These are phyloP conservation scores for Saxicola maurus DNA, from an alignment of 2,797 vertebrate genomes.

Conservation along the genomic window DNA sequence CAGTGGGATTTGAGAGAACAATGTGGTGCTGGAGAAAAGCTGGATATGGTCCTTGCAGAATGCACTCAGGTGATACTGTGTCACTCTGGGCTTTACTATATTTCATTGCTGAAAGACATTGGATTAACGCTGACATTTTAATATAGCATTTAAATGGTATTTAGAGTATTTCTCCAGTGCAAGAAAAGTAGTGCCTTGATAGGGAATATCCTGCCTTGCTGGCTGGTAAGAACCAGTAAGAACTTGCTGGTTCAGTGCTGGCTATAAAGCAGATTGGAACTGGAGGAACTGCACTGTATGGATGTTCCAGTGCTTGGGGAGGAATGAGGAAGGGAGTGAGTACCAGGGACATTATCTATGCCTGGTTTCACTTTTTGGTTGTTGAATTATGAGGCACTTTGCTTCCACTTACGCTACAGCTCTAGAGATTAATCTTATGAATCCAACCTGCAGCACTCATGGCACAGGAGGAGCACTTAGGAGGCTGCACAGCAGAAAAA, in stretches of 20 bases:
- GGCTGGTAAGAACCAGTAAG: background rate
- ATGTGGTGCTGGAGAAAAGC: background rate
- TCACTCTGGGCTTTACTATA: background rate
- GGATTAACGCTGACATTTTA: background rate
- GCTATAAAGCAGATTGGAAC: background rate
- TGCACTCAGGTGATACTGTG: background rate
- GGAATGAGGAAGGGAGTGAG: background rate
- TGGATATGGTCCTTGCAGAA: background rate
- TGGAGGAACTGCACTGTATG: background rate
- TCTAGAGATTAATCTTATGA: background rate
- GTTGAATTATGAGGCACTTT: background rate
- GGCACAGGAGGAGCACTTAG: background rate
- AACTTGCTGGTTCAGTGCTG: background rate
- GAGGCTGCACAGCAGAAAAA: background rate
- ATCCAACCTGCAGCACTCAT: background rate
- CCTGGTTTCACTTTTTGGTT: background rate
- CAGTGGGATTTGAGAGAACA: background rate
- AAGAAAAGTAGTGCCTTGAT: background rate
- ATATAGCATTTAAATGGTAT: background rate
- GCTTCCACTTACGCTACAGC: background rate
- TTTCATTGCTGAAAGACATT: background rate
- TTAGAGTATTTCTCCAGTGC: background rate
- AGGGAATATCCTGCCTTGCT: background rate
- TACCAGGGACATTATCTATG: background rate
- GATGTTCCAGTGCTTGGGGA: background rate